Evolutionary conservation across 2,797 vertebrate genomes (phyloP).

Genomic region (Microhierax caerulescens): DNA sequence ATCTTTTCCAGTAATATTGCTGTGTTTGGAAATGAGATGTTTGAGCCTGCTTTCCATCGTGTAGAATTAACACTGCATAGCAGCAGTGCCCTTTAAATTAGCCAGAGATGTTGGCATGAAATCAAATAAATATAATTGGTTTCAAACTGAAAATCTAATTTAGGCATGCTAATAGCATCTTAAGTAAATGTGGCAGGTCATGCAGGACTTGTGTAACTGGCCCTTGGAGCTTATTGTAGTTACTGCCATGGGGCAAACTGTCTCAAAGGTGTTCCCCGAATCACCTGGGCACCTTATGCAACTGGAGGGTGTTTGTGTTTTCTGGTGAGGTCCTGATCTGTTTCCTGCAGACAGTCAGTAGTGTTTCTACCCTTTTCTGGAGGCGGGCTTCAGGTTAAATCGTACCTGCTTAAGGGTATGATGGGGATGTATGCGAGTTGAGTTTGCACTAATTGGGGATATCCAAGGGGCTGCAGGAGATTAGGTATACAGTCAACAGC

Average conservation of each 20-base stretch:
- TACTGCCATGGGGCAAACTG: not conserved
- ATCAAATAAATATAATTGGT: conserved; percentile 58
- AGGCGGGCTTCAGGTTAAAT: not conserved
- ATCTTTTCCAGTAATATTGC: not conserved
- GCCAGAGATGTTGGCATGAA: not conserved
- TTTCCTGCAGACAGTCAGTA: not conserved
- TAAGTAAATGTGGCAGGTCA: conserved; percentile 46
- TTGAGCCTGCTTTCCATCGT: not conserved
- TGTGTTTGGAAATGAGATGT: conserved; percentile 15
- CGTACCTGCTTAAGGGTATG: not conserved
- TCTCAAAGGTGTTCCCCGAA: not conserved
- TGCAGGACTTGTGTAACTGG: not conserved
- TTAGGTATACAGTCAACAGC: not conserved
- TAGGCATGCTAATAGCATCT: conserved; percentile 44
- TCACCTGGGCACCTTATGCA: not conserved
- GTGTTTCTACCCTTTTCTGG: not conserved
- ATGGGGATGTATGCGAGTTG: not conserved
- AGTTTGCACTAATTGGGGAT: not conserved
- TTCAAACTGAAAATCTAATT: conserved; percentile 66
- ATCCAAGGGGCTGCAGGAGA: fast-evolving
- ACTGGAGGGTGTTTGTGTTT: not conserved
- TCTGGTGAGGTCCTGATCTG: not conserved
- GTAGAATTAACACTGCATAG: conserved; percentile 37
- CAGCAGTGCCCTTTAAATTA: conserved; percentile 50
- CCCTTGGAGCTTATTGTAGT: not conserved